A percentile compares a stretch with the other conserved stretches of the same genome.
Evolutionary conservation across 2,797 vertebrate genomes (phyloP).

Genomic region (Onychomys arenicola): DNA sequence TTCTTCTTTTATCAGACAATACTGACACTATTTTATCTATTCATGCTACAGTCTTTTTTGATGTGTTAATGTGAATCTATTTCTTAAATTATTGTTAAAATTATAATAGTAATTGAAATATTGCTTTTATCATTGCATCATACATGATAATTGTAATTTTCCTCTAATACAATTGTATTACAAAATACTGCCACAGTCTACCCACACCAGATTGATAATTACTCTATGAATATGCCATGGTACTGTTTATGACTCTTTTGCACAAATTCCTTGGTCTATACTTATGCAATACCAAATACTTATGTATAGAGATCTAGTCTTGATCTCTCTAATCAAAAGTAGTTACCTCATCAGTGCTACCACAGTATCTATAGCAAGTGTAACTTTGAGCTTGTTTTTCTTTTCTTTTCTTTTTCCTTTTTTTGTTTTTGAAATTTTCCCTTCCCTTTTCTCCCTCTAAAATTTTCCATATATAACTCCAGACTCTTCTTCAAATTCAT

Average conservation of each 20-base stretch:
- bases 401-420: neutral
- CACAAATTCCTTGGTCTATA: neutral
- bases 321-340: neutral
- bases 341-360: neutral
- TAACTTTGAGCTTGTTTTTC: neutral
- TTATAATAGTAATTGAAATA: conserved; percentile 16
- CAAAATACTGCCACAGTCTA: neutral
- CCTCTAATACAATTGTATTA: neutral
- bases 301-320: neutral
- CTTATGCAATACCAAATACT: neutral
- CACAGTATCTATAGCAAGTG: neutral
- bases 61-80: neutral
- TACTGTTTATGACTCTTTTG: neutral
- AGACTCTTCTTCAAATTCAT: neutral
- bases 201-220: neutral
- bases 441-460: neutral
- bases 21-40: neutral
- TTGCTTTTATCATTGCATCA: neutral
- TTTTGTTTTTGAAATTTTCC: neutral
- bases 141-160: neutral
- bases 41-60: neutral
- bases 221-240: neutral
- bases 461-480: neutral
- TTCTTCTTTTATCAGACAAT: neutral
- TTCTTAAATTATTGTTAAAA: neutral